These are phyloP conservation scores for Iselma pallidipennis DNA, from an alignment of 2,888 invertebrate species.

Conservation along the genomic window DNA sequence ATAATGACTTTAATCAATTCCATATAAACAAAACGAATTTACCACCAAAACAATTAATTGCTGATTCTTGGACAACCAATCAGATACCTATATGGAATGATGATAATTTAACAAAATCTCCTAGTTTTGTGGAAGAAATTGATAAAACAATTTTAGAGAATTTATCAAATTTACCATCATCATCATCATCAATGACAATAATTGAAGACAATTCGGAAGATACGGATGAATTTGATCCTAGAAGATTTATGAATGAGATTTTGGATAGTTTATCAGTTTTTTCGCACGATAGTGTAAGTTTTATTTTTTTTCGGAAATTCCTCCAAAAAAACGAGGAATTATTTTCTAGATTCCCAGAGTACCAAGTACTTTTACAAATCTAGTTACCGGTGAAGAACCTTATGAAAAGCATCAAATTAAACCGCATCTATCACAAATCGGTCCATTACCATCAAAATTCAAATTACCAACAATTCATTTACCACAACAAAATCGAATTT, in stretches of 20 bases:
- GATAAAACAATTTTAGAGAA: neutral
- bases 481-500: neutral
- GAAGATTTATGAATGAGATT: neutral
- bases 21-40: neutral
- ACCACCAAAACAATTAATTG: conserved; percentile 3
- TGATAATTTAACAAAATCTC: neutral
- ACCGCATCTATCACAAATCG: conserved; percentile 5
- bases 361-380: conserved; percentile 4
- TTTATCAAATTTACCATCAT: neutral
- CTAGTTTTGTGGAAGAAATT: neutral
- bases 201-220: neutral
- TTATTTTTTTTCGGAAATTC: neutral
- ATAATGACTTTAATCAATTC: conserved; percentile 7
- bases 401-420: conserved; percentile 6
- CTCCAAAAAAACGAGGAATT: neutral
- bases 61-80: conserved; percentile 17
- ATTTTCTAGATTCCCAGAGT: neutral
- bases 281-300: neutral
- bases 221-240: neutral
- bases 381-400: conserved; percentile 3
- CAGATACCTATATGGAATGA: conserved; percentile 5
- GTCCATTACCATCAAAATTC: neutral
- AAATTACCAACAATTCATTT: conserved; percentile 10
- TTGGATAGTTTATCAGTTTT: neutral
- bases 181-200: neutral